Base-by-base conservation (phyloP, 2,113 vertebrate species). In the Recurvirostra avosetta region DNA sequence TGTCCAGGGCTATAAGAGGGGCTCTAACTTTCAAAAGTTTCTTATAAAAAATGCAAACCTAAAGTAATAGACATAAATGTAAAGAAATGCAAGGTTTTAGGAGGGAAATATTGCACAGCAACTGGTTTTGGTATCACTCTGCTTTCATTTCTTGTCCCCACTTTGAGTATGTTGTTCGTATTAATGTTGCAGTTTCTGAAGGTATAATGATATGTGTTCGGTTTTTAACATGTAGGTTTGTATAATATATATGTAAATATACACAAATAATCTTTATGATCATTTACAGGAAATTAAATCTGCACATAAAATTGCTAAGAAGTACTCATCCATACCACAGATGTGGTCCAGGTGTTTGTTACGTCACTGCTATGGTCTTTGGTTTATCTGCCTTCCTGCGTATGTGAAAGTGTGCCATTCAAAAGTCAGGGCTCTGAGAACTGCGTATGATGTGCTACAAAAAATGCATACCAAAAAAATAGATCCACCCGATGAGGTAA, bases 261-360 rank as follows among this genome's bases (percentile, higher is more conserved):
- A 34, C n/a, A 58, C 11, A 66, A 53, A 49, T 72, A 56, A 45
- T 62, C 7, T 67, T 56, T 7, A 1, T 76, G 12, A 36, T 47
- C 94, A 81, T 94, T 96, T 90, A 80, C 97, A 99, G 99, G 99
- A 99, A 98, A 99, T 99, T 72, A 99, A 98, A 97, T 99, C 98
- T 66, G 99, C 99, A 30, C 99, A 99, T 97, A 99, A 98, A 96
- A 99, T 99, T 94, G 99, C 99, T 20, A 99, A 99, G 97, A 99
- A 98, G 47, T 99, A 99, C 81, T 99, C 99, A 8, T 99, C 99
- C 47, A 98, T 99, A 92, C 99, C 99, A 61, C 99, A 99, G 96
- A 99, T 99, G 99, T 99, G 99, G 99, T 99, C 99, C 93, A 98
- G 99, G 97, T 99, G 99, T 97, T 98, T 99, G 22, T 96, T 99